Conservation (phyloP, 2,888 invertebrate genomes). For the Hyppa rectilinea region DNA sequence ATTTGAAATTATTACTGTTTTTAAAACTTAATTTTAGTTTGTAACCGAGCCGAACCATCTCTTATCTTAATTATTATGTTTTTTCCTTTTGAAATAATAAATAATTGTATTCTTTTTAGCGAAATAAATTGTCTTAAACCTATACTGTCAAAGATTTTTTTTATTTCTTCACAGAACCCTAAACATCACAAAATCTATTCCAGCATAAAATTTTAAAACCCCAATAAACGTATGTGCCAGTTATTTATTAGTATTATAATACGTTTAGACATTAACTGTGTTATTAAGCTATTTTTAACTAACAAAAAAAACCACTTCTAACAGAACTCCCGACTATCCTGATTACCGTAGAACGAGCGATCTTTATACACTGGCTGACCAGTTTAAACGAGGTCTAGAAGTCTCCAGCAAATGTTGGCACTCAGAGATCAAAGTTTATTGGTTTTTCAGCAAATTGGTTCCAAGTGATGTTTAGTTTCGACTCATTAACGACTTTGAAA, state of each 20-base stretch:
- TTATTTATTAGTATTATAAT: slow-evolving; percentile 86
- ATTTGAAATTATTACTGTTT: too few species aligned
- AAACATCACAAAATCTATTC: slow-evolving; percentile 75
- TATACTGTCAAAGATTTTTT: not conserved
- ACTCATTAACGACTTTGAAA: slow-evolving; percentile 81
- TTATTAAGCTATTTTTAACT: slow-evolving; percentile 77
- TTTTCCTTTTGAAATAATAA: too few species aligned
- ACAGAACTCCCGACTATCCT: slow-evolving; percentile 49
- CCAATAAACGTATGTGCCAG: slow-evolving; percentile 81
- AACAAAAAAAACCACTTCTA: slow-evolving; percentile 63
- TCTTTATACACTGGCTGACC: slow-evolving; percentile 65
- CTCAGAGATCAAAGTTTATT: slow-evolving; percentile 67
- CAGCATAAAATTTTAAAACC: slow-evolving; percentile 81
- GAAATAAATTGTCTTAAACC: too few species aligned
- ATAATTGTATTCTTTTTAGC: too few species aligned
- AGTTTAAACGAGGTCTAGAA: slow-evolving; percentile 63
- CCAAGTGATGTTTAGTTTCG: slow-evolving; percentile 79
- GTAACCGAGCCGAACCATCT: too few species aligned
- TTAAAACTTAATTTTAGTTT: too few species aligned
- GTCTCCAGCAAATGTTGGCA: slow-evolving; percentile 53
- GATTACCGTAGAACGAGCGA: slow-evolving; percentile 24
- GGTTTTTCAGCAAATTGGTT: slow-evolving; percentile 72
- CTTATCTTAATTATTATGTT: too few species aligned
- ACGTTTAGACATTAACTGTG: slow-evolving; percentile 79
- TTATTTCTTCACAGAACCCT: slow-evolving; percentile 39